These are phyloP conservation scores for Dendroctonus ponderosae DNA, from an alignment of 1,140 invertebrate species.

Conservation along the genomic window DNA sequence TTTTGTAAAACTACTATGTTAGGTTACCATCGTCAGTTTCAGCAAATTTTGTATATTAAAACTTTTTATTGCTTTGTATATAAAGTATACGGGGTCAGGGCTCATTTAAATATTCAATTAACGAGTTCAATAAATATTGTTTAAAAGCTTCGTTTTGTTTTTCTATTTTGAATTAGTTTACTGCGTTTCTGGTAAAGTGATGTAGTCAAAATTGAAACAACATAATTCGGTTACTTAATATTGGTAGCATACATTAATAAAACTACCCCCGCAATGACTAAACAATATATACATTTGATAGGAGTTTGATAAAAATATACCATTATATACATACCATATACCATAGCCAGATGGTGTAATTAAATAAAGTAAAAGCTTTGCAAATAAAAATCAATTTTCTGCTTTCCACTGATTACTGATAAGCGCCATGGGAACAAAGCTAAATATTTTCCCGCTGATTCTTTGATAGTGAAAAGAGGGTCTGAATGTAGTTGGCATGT, in stretches of 20 bases:
- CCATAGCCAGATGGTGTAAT: background rate
- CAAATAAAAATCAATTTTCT: slow-evolving; percentile 14
- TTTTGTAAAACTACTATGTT: slow-evolving; percentile 42
- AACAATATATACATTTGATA: too few species aligned
- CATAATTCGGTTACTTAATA: too few species aligned
- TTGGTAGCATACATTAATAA: too few species aligned
- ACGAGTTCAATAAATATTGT: slow-evolving; percentile 40
- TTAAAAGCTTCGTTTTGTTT: slow-evolving; percentile 9
- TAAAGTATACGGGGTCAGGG: slow-evolving; percentile 38
- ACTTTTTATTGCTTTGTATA: slow-evolving; percentile 37
- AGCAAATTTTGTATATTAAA: slow-evolving; percentile 42
- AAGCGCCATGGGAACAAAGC: background rate
- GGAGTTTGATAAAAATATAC: too few species aligned
- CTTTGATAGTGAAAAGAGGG: background rate
- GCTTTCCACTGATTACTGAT: background rate
- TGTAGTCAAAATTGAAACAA: too few species aligned
- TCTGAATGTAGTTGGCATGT: background rate
- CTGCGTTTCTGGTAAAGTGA: too few species aligned
- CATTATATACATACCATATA: too few species aligned
- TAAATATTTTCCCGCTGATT: background rate
- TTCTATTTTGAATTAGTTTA: background rate
- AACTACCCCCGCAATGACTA: too few species aligned
- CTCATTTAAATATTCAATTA: slow-evolving; percentile 38
- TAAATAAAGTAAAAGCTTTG: slow-evolving; percentile 12
- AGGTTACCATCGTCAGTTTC: slow-evolving; percentile 35